A percentile compares a stretch with the other conserved stretches of the same genome.
Evolutionary conservation across 2,113 vertebrate genomes (phyloP).

Genomic region (Antennarius striatus): DNA sequence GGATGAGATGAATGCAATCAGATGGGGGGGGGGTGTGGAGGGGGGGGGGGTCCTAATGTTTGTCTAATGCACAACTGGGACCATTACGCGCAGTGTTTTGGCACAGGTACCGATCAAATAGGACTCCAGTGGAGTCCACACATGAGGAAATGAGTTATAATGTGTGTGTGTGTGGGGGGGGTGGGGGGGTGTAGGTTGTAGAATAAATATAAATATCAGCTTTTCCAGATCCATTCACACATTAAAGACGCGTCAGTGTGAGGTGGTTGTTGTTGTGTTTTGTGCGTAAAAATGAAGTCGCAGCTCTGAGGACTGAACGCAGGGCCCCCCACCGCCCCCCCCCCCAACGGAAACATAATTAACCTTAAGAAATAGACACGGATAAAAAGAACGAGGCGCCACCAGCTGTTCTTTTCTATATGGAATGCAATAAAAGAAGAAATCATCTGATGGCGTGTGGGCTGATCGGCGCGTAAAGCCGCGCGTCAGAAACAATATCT

Average conservation of each 20-base stretch:
- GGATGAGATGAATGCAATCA: conserved; percentile 25
- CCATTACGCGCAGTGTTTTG: conserved; percentile 88
- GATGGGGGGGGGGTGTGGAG: conserved; percentile 74
- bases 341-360: not conserved
- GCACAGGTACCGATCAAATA: conserved; percentile 79
- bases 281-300: conserved; percentile 5
- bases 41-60: conserved; percentile 81
- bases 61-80: conserved; percentile 56
- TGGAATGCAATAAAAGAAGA: conserved; percentile 4
- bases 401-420: conserved; percentile 33
- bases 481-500: conserved; percentile 40
- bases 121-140: conserved; percentile 49
- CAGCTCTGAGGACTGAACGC: not conserved
- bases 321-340: not conserved
- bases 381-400: conserved; percentile 50
- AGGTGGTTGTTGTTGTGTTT: too few species aligned
- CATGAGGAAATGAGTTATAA: conserved; percentile 60
- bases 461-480: not conserved
- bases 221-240: conserved; percentile 32
- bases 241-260: not conserved
- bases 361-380: conserved; percentile 25
- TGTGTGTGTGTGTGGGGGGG: not conserved
- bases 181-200: too few species aligned
- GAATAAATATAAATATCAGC: not conserved
- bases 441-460: conserved; percentile 25